Base-by-base conservation (phyloP, 2,113 vertebrate species). In the Perca flavescens region DNA sequence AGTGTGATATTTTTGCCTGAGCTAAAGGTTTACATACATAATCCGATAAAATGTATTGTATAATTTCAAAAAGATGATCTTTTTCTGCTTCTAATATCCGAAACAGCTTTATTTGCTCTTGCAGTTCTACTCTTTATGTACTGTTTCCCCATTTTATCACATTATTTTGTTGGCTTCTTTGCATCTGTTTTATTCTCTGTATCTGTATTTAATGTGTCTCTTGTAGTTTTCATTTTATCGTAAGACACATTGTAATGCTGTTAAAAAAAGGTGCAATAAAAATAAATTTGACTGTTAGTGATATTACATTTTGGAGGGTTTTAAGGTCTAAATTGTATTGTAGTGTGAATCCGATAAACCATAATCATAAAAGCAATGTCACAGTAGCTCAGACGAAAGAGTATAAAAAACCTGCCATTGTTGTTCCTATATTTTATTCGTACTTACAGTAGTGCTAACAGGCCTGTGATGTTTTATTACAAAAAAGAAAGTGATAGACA, bases 291-390 rank as follows among this genome's bases (percentile, higher is more conserved):
- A 67, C 31, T 54, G 17, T 56, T 13, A 47, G 28, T 15, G 46
- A 31, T 62, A 40, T 74, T 60, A 36, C 52, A 46, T 56, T 82
- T 58, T 25, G 13, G 43, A 73, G 43, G 54, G 47, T 64, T 85
- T 72, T n/a, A 79, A 46, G 46, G 6, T 28, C 73, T 62, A 19
- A 31, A 40, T 85, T 70, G 52, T 66, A 46, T 65, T 50, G 58
- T 53, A 56, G 61, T 47, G 64, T 16, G 57, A 81, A 74, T 60
- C 74, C 19, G 65, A 77, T 73, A 52, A 80, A 74, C 22, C 56
- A 69, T 84, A 77, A 80, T 77, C 57, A 58, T 69, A 69, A 84
- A 84, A 78, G n/a, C 65, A 66, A 49, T 70, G 52, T 73, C 15
- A 19, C 31, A 67, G 70, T 43, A 31, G 61, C 54, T 76, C 52